Evolutionary conservation across 1,140 invertebrate species (phyloP), one percentile per base, ranked within the genome.

Genomic region (Neotoxoptera formosana): DNA sequence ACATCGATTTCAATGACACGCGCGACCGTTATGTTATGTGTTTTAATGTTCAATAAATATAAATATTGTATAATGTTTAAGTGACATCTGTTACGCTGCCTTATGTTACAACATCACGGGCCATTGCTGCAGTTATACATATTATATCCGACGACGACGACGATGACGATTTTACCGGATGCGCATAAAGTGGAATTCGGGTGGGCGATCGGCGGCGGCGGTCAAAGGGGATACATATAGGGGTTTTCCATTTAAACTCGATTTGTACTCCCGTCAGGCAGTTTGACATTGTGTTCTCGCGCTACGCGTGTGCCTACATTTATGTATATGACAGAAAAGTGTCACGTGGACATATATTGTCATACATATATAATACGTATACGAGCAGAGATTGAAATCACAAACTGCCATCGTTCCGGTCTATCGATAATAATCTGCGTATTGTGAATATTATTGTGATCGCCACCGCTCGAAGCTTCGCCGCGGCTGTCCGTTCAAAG

Each of bases 141-240:
- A 36, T 83, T 36, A 36, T 83, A 83, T 36, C 81, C 81, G 81
- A 23, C 41, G 83, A 47, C 48, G n/a, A n/a, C n/a, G n/a, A n/a
- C n/a, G n/a, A n/a, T n/a, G n/a, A n/a, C n/a, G 47, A 87, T 48
- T 87, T n/a, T 48, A 87, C 45, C 84, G 84, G 84, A 30, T n/a
- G 84, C 30, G 41, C 45, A 45, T 47, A 47, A 30, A 88, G 47
- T 51, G 47, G 47, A 48, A 48, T 47, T 86, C 4, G 83, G 36
- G 21, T 45, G 14, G 25, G n/a, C 2, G 36, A 45, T 51, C 45
- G n/a, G 60, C 17, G 84, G 60, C 17, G 84, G 1, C 3, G 36
- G 83, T n/a, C 45, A 41, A 45, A 14, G n/a, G 48, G 20, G 45
- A 87, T n/a, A 48, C 25, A 30, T 25, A n/a, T n/a, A n/a, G 83